A percentile compares a stretch with the other conserved stretches of the same genome.
Evolutionary conservation across 2,797 vertebrate genomes (phyloP).

Genomic region (Gymnoscopelus braueri): DNA sequence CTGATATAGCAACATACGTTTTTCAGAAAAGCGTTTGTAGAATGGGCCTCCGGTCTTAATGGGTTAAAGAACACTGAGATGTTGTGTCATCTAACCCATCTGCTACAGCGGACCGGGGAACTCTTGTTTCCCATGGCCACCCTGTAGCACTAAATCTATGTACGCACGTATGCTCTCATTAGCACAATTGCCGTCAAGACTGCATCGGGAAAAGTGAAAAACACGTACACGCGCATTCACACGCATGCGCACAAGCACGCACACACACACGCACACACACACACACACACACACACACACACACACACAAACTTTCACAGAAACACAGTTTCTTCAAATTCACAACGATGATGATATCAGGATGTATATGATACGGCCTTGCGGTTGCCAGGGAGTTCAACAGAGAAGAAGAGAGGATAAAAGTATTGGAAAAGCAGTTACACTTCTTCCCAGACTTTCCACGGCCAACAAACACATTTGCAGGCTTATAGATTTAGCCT

Average conservation of each 20-base stretch:
- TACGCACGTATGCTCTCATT: too few species aligned
- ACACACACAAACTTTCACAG: too few species aligned
- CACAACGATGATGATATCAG: background rate
- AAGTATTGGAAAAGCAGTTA: slow-evolving; percentile 11
- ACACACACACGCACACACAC: background rate
- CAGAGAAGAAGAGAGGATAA: slow-evolving; percentile 8
- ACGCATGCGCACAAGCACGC: background rate
- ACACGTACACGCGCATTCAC: background rate
- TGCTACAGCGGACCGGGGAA: too few species aligned
- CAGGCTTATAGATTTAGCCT: slow-evolving; percentile 12
- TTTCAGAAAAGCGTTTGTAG: too few species aligned
- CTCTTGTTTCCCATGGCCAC: too few species aligned
- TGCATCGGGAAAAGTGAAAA: too few species aligned
- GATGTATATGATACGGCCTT: background rate
- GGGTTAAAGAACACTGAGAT: too few species aligned
- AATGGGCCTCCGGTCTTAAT: too few species aligned
- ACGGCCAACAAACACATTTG: background rate
- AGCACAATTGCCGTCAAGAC: too few species aligned
- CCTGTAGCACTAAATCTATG: too few species aligned
- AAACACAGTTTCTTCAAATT: slow-evolving; percentile 2
- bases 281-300: slow-evolving; percentile 1
- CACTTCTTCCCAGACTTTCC: slow-evolving; percentile 13
- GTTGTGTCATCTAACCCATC: too few species aligned
- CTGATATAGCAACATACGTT: too few species aligned
- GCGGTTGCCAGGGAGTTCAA: slow-evolving; percentile 6